Evolutionary conservation across 2,113 vertebrate species (phyloP).

Genomic region (Clarias macrocephalus): DNA sequence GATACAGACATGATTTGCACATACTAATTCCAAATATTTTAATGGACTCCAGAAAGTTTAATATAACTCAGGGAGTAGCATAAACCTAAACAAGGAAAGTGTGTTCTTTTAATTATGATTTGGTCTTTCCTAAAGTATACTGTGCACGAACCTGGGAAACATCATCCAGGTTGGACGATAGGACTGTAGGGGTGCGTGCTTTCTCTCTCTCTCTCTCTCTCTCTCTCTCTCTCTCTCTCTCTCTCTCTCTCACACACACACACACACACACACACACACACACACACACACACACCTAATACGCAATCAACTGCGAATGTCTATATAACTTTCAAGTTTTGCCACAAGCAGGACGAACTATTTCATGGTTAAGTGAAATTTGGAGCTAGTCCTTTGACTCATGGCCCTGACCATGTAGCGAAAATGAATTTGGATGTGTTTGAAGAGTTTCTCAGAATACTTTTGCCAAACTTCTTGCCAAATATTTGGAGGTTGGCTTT

Average conservation of each 20-base stretch:
- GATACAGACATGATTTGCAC: neutral
- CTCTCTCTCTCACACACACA: no score
- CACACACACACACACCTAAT: neutral
- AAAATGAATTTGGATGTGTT: neutral
- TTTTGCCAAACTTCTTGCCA: constrained; percentile 27
- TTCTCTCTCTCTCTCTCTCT: no score
- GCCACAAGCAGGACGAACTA: neutral
- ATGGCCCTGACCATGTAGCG: neutral
- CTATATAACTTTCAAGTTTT: neutral
- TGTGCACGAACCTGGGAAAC: no score
- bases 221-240: no score
- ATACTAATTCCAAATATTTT: neutral
- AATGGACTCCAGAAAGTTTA: neutral
- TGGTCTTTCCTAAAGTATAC: neutral
- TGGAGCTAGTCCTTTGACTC: neutral
- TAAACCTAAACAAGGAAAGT: neutral
- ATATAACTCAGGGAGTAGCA: neutral
- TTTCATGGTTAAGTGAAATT: neutral
- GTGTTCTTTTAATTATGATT: neutral
- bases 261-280: neutral
- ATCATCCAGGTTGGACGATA: no score
- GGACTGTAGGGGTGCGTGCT: no score
- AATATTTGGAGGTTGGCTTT: constrained; percentile 36
- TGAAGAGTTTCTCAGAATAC: neutral
- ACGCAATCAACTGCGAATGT: neutral